Evolutionary conservation across 2,113 vertebrate genomes (phyloP).

Genomic region (Ctenomys sociabilis): DNA sequence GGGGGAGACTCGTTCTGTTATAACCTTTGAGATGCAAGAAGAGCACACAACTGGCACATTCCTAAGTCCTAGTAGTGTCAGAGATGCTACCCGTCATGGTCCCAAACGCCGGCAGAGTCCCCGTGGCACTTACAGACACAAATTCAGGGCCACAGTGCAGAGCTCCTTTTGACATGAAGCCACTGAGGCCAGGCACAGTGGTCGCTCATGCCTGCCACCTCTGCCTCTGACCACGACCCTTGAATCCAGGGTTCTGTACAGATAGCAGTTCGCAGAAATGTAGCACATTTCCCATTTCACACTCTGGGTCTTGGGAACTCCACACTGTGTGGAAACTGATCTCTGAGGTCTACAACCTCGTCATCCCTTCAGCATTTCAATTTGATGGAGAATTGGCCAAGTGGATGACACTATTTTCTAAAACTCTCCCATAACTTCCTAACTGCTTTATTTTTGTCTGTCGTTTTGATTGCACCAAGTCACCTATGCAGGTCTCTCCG

Average conservation of each 20-base stretch:
- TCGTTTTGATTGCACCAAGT: not conserved
- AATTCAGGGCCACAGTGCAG: not conserved
- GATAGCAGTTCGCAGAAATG: not conserved
- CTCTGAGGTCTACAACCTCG: not conserved
- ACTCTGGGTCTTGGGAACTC: not conserved
- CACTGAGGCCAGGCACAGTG: rapidly evolving
- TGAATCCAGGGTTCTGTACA: not conserved
- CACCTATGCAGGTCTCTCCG: not conserved
- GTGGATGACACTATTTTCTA: not conserved
- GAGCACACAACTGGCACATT: not conserved
- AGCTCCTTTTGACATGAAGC: not conserved
- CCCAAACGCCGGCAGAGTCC: not conserved
- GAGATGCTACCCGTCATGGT: not conserved
- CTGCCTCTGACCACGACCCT: not conserved
- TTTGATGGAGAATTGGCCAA: not conserved
- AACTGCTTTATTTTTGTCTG: not conserved
- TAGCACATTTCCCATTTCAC: not conserved
- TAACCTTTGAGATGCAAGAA: not conserved
- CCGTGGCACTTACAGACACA: rapidly evolving
- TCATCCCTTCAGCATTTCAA: not conserved
- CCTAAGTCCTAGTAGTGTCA: not conserved
- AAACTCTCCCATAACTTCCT: not conserved
- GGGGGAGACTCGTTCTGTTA: not conserved
- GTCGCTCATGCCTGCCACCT: not conserved
- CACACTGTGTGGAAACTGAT: not conserved